phyloP scores from a whole-genome alignment of 2,888 invertebrate species.

The Paralinhomoeus sp. region DNA sequence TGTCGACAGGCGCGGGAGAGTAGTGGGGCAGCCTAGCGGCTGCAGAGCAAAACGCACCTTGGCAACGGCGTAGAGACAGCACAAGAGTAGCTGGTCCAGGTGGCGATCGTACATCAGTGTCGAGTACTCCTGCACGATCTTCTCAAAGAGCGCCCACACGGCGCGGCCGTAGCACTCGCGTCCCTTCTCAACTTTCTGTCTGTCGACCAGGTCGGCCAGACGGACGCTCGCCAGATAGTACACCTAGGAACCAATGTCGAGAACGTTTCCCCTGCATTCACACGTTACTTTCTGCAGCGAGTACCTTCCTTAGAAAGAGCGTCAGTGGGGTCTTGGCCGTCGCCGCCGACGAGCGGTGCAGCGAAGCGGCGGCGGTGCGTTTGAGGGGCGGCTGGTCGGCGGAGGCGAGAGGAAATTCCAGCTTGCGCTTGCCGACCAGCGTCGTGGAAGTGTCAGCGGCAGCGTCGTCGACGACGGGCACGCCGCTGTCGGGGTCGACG shows the following conservation, averaged over 20 bases:
- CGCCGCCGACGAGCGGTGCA: too few species aligned
- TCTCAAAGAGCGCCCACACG: constrained; percentile 77
- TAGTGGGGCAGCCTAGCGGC: too few species aligned
- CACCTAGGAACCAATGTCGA: constrained; percentile 41
- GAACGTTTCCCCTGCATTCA: constrained; percentile 1
- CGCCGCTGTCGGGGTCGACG: neutral
- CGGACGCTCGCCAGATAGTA: constrained; percentile 77
- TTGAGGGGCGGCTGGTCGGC: too few species aligned
- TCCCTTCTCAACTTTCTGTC: constrained; percentile 41
- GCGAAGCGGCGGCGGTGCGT: too few species aligned
- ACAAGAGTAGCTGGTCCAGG: constrained; percentile 92
- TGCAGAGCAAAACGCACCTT: constrained; percentile 35
- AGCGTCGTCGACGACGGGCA: neutral
- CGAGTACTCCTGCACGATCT: constrained; percentile 57
- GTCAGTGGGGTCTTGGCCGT: constrained; percentile 42
- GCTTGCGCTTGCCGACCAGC: neutral
- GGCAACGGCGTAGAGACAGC: constrained; percentile 79
- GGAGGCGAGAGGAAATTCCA: neutral
- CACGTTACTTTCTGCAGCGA: neutral
- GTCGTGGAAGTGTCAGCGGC: neutral
- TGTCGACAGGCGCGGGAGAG: too few species aligned
- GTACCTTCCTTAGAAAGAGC: constrained; percentile 65
- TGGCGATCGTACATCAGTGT: constrained; percentile 73
- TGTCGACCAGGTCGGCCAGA: constrained; percentile 63
- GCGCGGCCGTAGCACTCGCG: constrained; percentile 39